Evolutionary conservation across 2,113 vertebrate genomes (phyloP), one percentile per base, ranked within the genome.

Genomic region (Anarrhichthys ocellatus): DNA sequence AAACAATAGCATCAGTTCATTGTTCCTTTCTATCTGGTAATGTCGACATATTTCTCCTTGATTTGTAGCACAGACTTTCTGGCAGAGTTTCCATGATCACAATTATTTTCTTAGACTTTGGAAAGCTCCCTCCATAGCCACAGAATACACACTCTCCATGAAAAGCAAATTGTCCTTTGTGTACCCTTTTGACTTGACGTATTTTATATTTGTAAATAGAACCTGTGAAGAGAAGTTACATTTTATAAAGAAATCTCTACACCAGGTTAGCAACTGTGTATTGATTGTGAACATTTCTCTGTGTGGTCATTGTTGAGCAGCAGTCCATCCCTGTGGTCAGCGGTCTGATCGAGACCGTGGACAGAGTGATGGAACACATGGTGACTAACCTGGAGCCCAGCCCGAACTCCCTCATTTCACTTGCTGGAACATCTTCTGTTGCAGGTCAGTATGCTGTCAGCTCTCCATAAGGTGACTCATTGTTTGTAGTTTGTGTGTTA

Each of bases 301-400:
- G 61, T 54, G 62, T n/a, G 32, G 9, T 86, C 64, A 20, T 36
- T 69, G 78, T 76, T 15, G 38, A 74, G 81, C 66, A 81, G 71
- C 91, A 96, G 92, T 79, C 73, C 0, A 80, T 75, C 6, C 54
- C 76, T 0, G n/a, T 96, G 84, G 94, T 96, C 76, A 93, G 94
- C 24, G 95, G 94, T 18, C 79, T 99, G 80, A 90, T 98, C 3
- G 91, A 94, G 80, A 97, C 96, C 0, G 93, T 99, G 48, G 98
- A 99, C 88, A 89, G 88, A 1, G 96, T 98, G 85, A 96, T 97
- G 96, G 93, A 86, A 29, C 96, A 97, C 27, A 86, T 97, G 84
- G 91, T 92, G 0, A 82, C 4, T 75, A 96, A 95, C 76, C 90
- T 99, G 84, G 89, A 94, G 0, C 58, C 92, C 24, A 81, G 69